phyloP scores from a whole-genome alignment of 2,888 invertebrate genomes.

The Aphodius granarius region DNA sequence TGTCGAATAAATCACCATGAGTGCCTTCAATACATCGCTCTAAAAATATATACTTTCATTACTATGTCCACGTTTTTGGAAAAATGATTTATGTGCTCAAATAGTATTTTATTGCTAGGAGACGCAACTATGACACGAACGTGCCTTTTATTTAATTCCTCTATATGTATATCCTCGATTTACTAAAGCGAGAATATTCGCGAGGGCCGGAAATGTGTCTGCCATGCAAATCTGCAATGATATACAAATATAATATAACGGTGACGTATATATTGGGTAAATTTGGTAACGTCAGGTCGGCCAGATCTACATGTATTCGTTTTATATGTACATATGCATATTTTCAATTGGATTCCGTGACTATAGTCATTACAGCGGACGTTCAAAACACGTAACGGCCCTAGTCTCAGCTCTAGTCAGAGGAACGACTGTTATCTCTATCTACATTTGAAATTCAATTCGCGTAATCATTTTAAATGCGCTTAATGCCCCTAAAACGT shows the following conservation, averaged over 20 bases:
- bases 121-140: constrained; percentile 11
- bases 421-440: too few species aligned
- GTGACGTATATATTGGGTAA: constrained; percentile 36
- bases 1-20: too few species aligned
- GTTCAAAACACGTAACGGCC: constrained; percentile 1
- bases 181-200: constrained; percentile 21
- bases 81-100: too few species aligned
- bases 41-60: too few species aligned
- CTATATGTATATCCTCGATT: too few species aligned
- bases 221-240: constrained; percentile 32
- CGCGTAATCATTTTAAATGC: background rate
- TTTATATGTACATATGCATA: constrained; percentile 30
- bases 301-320: constrained; percentile 29
- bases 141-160: constrained; percentile 26
- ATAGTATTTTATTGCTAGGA: too few species aligned
- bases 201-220: constrained; percentile 29
- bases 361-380: constrained; percentile 2
- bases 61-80: too few species aligned
- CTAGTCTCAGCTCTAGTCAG: too few species aligned
- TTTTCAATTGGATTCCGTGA: constrained; percentile 18
- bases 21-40: too few species aligned
- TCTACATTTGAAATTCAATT: background rate
- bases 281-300: constrained; percentile 34
- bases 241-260: constrained; percentile 34
- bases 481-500: background rate